Base-by-base conservation (phyloP, 2,113 vertebrate genomes). In the Phodopus roborovskii region DNA sequence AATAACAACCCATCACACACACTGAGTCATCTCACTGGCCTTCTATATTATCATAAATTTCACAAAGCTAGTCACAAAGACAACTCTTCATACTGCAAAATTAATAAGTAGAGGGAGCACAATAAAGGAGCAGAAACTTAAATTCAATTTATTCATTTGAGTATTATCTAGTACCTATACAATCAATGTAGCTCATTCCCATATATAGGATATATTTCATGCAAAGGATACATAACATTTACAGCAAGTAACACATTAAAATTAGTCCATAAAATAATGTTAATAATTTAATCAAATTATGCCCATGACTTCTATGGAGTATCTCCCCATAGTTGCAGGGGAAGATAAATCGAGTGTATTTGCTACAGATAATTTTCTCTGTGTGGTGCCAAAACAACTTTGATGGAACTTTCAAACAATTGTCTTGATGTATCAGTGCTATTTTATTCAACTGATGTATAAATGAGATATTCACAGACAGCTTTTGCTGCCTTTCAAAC, bases 401-500 rank as follows among this genome's bases (percentile, higher is more conserved):
- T 82, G 48, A 94, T 60, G 42, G 45, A 95, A 91, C 53, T 81
- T 30, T 75, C 60, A 88, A 26, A 79, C 53, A 94, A 86, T 85
- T 85, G 36, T 66, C 42, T 91, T 53, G 24, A 62, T 85, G 39
- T 53, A 58, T 75, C 62, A 26, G n/a, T 58, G 77, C 20, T 42
- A 92, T 68, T 92, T 75, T 78, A 66, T 88, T 36, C 20, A 70
- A 73, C 39, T 77, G 17, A 81, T 85, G 8, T 88, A 85, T 90
- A 71, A 94, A 83, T 75, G 85, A 91, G 30, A 83, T 90, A n/a
- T 90, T 94, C 56, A 92, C 26, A 5, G 88, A 58, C 15, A 66
- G 20, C 22, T 50, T 82, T 70, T 94, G 50, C 62, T 90, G n/a
- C 39, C 75, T 93, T 95, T 96, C 75, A 97, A 45, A 90, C 15